phyloP scores from a whole-genome alignment of 1,140 invertebrate genomes.

The Phthorimaea operculella region DNA sequence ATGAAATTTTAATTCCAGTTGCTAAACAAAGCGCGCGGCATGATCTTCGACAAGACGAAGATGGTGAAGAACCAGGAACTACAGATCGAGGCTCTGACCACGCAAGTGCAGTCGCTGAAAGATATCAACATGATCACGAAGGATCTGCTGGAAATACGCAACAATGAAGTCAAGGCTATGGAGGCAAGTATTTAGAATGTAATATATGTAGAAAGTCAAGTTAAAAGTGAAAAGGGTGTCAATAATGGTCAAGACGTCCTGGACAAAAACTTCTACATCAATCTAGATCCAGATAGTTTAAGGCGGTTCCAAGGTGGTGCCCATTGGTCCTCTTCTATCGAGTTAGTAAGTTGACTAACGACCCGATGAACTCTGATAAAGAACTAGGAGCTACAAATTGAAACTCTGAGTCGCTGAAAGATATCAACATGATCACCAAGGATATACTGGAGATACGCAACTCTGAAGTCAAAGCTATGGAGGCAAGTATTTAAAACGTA shows the following conservation, averaged over 20 bases:
- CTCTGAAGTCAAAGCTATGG: slow-evolving; percentile 79
- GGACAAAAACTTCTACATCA: too few relatives aligned
- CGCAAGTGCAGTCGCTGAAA: slow-evolving; percentile 78
- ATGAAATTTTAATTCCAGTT: slow-evolving; percentile 31
- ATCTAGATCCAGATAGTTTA: too few relatives aligned
- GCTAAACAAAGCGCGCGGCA: slow-evolving; percentile 71
- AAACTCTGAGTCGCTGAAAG: slow-evolving; percentile 78
- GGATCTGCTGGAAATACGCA: slow-evolving; percentile 79
- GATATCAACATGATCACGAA: slow-evolving; percentile 82
- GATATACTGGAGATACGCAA: slow-evolving; percentile 81
- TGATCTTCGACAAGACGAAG: slow-evolving; percentile 77
- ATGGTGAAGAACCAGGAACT: slow-evolving; percentile 79
- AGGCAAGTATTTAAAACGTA: slow-evolving; percentile 60
- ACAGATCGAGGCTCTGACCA: slow-evolving; percentile 74
- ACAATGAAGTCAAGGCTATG: slow-evolving; percentile 80
- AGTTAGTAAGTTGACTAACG: too few relatives aligned
- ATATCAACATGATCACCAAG: slow-evolving; percentile 81
- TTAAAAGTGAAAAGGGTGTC: too few relatives aligned
- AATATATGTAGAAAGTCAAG: neutral
- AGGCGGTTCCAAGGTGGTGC: too few relatives aligned
- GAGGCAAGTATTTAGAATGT: slow-evolving; percentile 56
- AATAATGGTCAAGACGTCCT: too few relatives aligned
- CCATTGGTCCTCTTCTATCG: too few relatives aligned
- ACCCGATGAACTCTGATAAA: too few relatives aligned
- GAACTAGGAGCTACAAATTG: slow-evolving; percentile 80